A percentile compares a stretch with the other conserved stretches of the same genome.
Evolutionary conservation across 2,797 vertebrate genomes (phyloP).

Genomic region (Urosaurus nigricauda): DNA sequence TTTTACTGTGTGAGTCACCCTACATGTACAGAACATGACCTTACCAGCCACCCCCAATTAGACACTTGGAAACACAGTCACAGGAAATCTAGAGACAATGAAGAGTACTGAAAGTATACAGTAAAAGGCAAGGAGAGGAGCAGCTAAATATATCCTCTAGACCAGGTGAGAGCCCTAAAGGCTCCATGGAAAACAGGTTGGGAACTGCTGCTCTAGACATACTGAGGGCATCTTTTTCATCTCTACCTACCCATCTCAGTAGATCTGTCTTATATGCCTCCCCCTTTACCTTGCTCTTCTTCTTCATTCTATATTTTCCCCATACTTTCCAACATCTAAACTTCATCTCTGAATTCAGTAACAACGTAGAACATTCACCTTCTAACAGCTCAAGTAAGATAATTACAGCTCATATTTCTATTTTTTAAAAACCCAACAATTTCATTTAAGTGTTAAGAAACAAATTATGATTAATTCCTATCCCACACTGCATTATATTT

Average conservation of each 20-base stretch:
- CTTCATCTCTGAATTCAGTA: background rate
- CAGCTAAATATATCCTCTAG: background rate
- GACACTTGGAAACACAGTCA: background rate
- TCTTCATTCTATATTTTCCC: background rate
- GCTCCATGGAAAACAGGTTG: too few relatives aligned
- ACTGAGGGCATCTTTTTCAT: background rate
- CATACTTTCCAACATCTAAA: background rate
- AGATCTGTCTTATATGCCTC: background rate
- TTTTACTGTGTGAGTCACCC: background rate
- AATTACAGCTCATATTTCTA: background rate
- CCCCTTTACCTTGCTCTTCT: background rate
- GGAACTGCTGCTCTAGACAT: background rate
- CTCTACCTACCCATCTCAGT: background rate
- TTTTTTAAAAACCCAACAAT: background rate
- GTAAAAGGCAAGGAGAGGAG: background rate
- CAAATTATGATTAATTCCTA: too few relatives aligned
- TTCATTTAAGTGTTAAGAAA: too few relatives aligned
- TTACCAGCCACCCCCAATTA: background rate
- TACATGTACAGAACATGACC: background rate
- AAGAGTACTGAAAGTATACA: background rate
- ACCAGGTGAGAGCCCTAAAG: background rate
- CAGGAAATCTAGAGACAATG: background rate
- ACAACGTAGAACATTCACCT: background rate
- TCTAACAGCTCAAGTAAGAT: background rate
- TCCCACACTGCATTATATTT: too few relatives aligned